These are phyloP conservation scores for Zapornia atra DNA, from an alignment of 2,113 vertebrate species.

Conservation along the genomic window DNA sequence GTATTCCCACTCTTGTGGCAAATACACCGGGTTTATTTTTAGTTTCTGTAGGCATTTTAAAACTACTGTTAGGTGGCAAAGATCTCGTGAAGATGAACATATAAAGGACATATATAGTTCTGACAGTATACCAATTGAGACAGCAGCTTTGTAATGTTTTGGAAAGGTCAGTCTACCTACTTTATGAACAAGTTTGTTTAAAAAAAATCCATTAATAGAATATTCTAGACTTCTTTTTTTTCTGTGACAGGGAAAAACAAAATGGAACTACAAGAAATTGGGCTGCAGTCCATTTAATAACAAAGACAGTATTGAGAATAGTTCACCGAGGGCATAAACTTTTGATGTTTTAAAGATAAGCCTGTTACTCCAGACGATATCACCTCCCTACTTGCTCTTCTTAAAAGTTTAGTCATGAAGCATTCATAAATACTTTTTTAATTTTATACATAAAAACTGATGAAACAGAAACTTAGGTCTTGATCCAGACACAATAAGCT, in stretches of 20 bases:
- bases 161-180: not conserved
- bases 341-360: not conserved
- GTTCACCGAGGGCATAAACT: not conserved
- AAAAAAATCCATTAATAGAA: not conserved
- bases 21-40: not conserved
- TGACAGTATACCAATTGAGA: not conserved
- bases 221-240: not conserved
- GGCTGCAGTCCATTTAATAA: not conserved
- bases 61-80: not conserved
- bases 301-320: not conserved
- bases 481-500: not conserved
- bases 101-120: not conserved
- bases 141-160: not conserved
- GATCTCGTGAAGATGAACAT: not conserved
- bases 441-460: not conserved
- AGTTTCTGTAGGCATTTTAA: not conserved
- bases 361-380: not conserved
- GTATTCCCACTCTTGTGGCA: not conserved
- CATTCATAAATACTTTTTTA: not conserved
- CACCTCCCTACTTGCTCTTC: not conserved
- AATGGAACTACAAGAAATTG: not conserved
- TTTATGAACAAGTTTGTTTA: not conserved
- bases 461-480: not conserved
- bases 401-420: not conserved
- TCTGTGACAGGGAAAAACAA: not conserved